phyloP scores from a whole-genome alignment of 1,140 invertebrate species.

The Centruroides vittatus region DNA sequence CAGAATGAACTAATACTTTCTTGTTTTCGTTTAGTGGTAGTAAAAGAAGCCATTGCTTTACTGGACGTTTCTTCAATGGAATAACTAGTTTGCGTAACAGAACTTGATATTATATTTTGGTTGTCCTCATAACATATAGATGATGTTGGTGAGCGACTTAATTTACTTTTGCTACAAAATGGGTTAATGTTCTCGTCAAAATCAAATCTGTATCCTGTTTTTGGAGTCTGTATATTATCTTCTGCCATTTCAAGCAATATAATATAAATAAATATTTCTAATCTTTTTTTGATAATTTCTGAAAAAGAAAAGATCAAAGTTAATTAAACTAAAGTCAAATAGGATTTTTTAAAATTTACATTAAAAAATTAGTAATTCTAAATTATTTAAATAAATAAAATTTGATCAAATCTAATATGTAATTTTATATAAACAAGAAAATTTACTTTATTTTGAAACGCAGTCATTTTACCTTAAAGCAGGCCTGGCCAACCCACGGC shows the following conservation, averaged over 20 bases:
- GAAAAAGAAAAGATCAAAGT: no score
- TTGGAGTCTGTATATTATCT: constrained; percentile 11
- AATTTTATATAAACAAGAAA: no score
- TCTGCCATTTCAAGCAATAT: constrained; percentile 3
- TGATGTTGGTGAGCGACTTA: constrained; percentile 7
- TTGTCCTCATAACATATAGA: constrained; percentile 11
- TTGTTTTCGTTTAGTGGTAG: neutral
- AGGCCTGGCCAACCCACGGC: no score
- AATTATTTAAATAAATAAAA: no score
- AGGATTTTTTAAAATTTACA: no score
- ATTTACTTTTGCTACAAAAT: neutral
- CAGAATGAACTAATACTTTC: constrained; percentile 1
- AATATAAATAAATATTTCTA: no score
- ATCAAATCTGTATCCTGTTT: constrained; percentile 7
- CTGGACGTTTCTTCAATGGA: constrained; percentile 7
- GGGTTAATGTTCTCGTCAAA: constrained; percentile 13
- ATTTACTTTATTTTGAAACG: no score
- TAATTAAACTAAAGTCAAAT: no score
- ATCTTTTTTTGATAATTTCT: no score
- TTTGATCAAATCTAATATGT: no score
- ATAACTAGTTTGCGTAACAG: constrained; percentile 5
- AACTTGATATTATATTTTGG: constrained; percentile 7
- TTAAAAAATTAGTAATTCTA: no score
- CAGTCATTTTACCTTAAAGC: no score
- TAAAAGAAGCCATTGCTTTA: constrained; percentile 2